phyloP scores from a whole-genome alignment of 1,140 invertebrate species.

The Chrysopa pallens region DNA sequence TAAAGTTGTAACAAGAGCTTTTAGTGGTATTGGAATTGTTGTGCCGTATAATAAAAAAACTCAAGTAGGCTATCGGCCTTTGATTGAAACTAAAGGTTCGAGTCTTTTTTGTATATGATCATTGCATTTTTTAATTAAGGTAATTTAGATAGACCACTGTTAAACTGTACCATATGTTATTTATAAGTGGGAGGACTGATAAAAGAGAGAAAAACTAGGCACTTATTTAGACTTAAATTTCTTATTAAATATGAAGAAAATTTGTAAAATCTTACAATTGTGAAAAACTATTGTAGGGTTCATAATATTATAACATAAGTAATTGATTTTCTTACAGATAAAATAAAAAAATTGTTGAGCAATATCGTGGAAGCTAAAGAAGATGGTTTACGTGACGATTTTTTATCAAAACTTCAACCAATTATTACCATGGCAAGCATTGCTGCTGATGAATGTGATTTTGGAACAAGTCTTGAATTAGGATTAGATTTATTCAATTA shows the following conservation, averaged over 20 bases:
- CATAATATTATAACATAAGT: too few species aligned
- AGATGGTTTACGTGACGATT: slow-evolving; percentile 35
- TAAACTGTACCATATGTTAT: too few species aligned
- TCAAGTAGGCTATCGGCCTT: slow-evolving; percentile 58
- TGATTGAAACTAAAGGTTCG: slow-evolving; percentile 56
- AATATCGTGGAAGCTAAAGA: slow-evolving; percentile 38
- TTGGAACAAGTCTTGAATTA: slow-evolving; percentile 77
- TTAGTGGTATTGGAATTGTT: slow-evolving; percentile 75
- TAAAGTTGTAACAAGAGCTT: slow-evolving; percentile 55
- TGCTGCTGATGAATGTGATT: slow-evolving; percentile 87
- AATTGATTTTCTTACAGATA: neutral
- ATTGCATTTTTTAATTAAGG: too few species aligned
- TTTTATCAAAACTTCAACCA: slow-evolving; percentile 49
- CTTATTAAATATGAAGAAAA: too few species aligned
- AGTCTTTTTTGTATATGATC: slow-evolving; percentile 6
- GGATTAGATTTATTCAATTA: slow-evolving; percentile 71
- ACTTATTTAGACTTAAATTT: too few species aligned
- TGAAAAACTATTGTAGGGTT: too few species aligned
- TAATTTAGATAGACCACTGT: too few species aligned
- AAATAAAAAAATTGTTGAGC: slow-evolving; percentile 52
- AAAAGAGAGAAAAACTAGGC: too few species aligned
- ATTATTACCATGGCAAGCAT: slow-evolving; percentile 66
- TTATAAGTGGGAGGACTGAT: too few species aligned
- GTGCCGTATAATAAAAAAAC: slow-evolving; percentile 70
- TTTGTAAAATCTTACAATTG: too few species aligned